These are phyloP conservation scores for Ispidina lecontei DNA, from an alignment of 2,797 vertebrate genomes.

Conservation along the genomic window DNA sequence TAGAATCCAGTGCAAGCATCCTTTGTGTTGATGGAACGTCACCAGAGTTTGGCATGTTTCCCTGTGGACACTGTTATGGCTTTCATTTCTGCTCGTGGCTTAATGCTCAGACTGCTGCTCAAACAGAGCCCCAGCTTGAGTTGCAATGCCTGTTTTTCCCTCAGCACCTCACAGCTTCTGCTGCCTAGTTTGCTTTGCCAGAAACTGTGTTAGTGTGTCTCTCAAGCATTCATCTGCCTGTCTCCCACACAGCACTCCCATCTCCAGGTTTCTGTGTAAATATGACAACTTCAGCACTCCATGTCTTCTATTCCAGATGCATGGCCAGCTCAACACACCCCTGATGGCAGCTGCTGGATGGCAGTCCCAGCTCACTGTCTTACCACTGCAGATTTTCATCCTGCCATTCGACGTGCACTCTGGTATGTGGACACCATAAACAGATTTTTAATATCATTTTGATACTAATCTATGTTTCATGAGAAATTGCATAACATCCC, in stretches of 20 bases:
- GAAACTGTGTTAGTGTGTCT: not conserved
- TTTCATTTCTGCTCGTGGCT: not conserved
- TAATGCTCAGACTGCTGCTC: not conserved
- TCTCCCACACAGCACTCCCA: not conserved
- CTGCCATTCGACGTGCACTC: not conserved
- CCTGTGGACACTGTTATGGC: not conserved
- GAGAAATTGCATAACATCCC: not conserved
- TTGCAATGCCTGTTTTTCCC: not conserved
- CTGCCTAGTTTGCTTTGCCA: not conserved
- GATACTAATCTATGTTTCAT: not conserved
- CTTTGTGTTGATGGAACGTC: not conserved
- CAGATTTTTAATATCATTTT: not conserved
- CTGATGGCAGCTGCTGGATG: not conserved
- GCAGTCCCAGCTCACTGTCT: not conserved
- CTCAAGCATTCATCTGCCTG: not conserved
- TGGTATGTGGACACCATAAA: not conserved
- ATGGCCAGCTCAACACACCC: not conserved
- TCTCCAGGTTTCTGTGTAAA: not conserved
- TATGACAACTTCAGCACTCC: not conserved
- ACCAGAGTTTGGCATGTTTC: not conserved
- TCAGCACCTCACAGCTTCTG: not conserved
- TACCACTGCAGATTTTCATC: not conserved
- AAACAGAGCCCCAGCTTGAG: not conserved
- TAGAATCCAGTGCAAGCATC: not conserved
- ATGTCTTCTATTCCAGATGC: not conserved